phyloP scores from a whole-genome alignment of 2,797 vertebrate species.

The Ibycter americanus region DNA sequence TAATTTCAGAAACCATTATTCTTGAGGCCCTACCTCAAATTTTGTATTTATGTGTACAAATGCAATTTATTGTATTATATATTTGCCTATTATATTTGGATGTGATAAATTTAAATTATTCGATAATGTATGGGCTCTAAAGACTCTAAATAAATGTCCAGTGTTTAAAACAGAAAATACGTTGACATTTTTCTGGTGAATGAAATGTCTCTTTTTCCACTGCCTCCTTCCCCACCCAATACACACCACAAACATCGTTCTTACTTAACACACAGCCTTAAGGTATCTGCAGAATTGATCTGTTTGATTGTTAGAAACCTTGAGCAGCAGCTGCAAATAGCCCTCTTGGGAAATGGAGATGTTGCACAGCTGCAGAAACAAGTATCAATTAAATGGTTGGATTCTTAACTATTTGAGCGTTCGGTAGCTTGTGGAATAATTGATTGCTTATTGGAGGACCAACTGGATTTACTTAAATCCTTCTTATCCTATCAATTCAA shows the following conservation, averaged over 20 bases:
- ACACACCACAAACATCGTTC: background rate
- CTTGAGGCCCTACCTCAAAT: slow-evolving; percentile 99
- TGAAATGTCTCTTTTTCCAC: background rate
- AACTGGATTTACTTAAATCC: slow-evolving; percentile 31
- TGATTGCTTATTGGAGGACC: slow-evolving; percentile 24
- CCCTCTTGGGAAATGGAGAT: slow-evolving; percentile 49
- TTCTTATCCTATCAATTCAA: background rate
- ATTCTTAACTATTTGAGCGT: slow-evolving; percentile 54
- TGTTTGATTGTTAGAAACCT: slow-evolving; percentile 57
- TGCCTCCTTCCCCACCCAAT: background rate
- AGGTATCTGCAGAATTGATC: slow-evolving; percentile 53
- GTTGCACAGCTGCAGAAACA: slow-evolving; percentile 53
- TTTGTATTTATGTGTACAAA: slow-evolving; percentile 99
- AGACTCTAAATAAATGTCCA: slow-evolving; percentile 95
- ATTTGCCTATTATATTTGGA: slow-evolving; percentile 96
- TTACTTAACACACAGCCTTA: slow-evolving; percentile 53
- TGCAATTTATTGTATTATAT: slow-evolving; percentile 97
- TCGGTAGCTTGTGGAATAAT: slow-evolving; percentile 55
- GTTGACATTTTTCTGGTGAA: slow-evolving; percentile 8
- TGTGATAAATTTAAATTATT: slow-evolving; percentile 91
- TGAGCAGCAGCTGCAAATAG: slow-evolving; percentile 51
- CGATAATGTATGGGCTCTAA: slow-evolving; percentile 89
- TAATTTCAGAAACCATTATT: slow-evolving; percentile 90
- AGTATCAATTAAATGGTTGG: slow-evolving; percentile 63
- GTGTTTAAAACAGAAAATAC: slow-evolving; percentile 84